Conservation (phyloP, 2,888 invertebrate genomes). For the Anoncus sp. region DNA sequence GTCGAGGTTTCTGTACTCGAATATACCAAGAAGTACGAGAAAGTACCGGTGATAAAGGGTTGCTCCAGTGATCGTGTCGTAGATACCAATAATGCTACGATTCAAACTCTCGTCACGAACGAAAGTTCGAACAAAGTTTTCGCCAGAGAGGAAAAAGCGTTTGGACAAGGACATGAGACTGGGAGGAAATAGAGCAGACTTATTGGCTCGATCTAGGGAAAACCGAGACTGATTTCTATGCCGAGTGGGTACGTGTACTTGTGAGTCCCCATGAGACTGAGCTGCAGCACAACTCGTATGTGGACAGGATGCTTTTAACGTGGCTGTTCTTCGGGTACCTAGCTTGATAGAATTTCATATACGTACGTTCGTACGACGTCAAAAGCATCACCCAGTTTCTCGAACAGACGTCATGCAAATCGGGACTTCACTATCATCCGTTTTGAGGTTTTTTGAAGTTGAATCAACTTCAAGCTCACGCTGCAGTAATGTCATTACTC, state of each 20-base stretch:
- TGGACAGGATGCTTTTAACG: constrained; percentile 49
- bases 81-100: constrained; percentile 58
- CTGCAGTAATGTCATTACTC: too few species aligned
- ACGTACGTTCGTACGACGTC: constrained; percentile 22
- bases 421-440: constrained; percentile 9
- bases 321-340: constrained; percentile 42
- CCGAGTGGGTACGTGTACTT: constrained; percentile 54
- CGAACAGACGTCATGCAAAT: constrained; percentile 8
- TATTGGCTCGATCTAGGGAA: constrained; percentile 51
- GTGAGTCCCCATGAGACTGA: constrained; percentile 42
- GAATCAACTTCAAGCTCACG: too few species aligned
- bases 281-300: constrained; percentile 33
- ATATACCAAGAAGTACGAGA: constrained; percentile 26
- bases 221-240: constrained; percentile 65
- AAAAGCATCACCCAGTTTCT: constrained; percentile 37
- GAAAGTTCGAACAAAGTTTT: constrained; percentile 64
- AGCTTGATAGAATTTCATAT: constrained; percentile 12
- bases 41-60: constrained; percentile 22
- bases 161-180: constrained; percentile 44
- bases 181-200: constrained; percentile 12
- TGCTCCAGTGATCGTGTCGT: constrained; percentile 54
- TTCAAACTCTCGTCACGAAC: constrained; percentile 66
- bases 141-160: constrained; percentile 55
- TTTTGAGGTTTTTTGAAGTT: constrained; percentile 1
- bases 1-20: background rate